Conservation (phyloP, 2,888 invertebrate genomes). For the Drosophila setosimentum region DNA sequence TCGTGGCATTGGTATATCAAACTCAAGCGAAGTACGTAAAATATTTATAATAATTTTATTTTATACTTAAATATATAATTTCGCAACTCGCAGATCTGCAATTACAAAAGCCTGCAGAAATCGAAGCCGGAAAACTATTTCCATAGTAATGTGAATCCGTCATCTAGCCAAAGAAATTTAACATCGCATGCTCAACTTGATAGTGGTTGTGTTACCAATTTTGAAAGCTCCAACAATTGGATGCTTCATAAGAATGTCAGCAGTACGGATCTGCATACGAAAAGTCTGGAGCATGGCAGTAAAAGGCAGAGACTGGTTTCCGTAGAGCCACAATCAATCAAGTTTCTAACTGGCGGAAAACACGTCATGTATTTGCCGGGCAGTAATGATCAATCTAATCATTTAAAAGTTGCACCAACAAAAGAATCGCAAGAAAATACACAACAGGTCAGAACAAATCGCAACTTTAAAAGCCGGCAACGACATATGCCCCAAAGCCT, state of each 20-base stretch:
- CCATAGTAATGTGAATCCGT: conserved; percentile 2
- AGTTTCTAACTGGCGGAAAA: conserved; percentile 88
- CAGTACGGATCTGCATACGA: conserved; percentile 58
- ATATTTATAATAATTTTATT: neutral
- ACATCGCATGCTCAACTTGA: conserved; percentile 11
- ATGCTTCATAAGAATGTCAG: conserved; percentile 87
- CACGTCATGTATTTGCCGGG: conserved; percentile 91
- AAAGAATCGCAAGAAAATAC: conserved; percentile 21
- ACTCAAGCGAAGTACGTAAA: conserved; percentile 38
- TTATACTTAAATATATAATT: neutral
- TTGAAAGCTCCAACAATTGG: conserved; percentile 88
- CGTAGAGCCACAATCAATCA: conserved; percentile 83
- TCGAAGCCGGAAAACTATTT: conserved; percentile 34
- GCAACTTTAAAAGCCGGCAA: conserved; percentile 56
- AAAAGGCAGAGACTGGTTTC: conserved; percentile 49
- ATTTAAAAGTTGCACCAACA: conserved; percentile 5
- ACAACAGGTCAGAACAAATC: conserved; percentile 33
- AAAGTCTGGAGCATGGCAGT: conserved; percentile 51
- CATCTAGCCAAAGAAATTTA: conserved; percentile 25
- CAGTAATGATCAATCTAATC: conserved; percentile 32
- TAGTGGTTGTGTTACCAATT: conserved; percentile 18
- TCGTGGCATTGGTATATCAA: conserved; percentile 23
- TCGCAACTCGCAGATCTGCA: conserved; percentile 32
- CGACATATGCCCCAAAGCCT: conserved; percentile 57
- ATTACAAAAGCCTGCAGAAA: conserved; percentile 56